These are phyloP conservation scores for Pteropus alecto DNA, from an alignment of 2,113 vertebrate genomes.

Conservation along the genomic window DNA sequence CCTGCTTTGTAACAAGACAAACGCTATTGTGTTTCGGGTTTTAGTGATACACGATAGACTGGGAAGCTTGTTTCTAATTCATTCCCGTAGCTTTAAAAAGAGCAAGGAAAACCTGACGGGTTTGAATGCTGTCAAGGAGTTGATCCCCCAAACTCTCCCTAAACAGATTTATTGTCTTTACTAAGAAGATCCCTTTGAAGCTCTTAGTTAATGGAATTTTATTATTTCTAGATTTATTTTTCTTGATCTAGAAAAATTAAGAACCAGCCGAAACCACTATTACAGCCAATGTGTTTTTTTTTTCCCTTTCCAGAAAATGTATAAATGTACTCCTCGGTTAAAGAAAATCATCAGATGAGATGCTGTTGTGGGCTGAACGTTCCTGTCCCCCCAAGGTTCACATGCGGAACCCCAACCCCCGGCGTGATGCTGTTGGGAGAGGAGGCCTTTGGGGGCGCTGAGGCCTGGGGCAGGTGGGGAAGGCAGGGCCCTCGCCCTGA, in stretches of 20 bases:
- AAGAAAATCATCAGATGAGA: not conserved
- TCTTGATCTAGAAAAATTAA: conserved; percentile 35
- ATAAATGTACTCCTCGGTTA: not conserved
- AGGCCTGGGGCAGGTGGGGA: no score
- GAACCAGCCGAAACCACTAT: not conserved
- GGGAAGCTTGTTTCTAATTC: conserved; percentile 56
- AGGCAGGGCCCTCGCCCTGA: not conserved
- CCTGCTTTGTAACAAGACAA: conserved; percentile 36
- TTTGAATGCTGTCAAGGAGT: conserved; percentile 1
- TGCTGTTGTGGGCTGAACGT: not conserved
- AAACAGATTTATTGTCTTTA: not conserved
- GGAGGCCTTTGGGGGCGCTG: not conserved
- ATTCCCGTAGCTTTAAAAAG: conserved; percentile 9
- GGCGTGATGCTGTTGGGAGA: not conserved
- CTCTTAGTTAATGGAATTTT: not conserved
- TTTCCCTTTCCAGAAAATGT: not conserved
- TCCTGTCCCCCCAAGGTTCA: not conserved
- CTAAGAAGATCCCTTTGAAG: conserved; percentile 2
- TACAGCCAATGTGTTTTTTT: not conserved
- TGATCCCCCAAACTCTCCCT: not conserved
- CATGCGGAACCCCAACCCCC: not conserved
- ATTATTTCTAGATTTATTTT: not conserved
- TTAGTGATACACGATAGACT: conserved; percentile 52
- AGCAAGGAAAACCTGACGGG: conserved; percentile 34
- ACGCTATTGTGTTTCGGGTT: conserved; percentile 55